Evolutionary conservation across 2,113 vertebrate species (phyloP), one percentile per base, ranked within the genome.

Genomic region (Artemisiospiza belli): DNA sequence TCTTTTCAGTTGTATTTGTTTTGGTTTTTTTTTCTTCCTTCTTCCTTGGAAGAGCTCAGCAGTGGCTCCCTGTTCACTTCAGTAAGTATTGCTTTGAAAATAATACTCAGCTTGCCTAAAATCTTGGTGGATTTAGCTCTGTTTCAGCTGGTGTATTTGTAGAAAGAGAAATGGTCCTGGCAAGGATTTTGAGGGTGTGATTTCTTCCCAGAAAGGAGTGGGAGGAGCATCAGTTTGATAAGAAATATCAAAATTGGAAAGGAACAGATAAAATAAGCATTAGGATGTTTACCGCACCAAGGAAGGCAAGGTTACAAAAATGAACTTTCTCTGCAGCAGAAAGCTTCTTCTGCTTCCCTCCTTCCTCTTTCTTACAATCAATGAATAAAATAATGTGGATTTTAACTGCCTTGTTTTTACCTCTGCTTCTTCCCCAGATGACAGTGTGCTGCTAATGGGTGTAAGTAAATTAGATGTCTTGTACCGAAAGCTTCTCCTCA

Each of bases 401-500:
- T 78, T 81, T 94, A 84, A 78, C 43, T 74, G 24, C 25, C 22
- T 90, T 74, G 19, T 8, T 87, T 83, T 61, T 17, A 30, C 49
- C 44, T 92, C 61, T 94, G 93, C 43, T 92, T 77, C 89, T 83
- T 98, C 44, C 59, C 68, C 58, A 98, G 98, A 98, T 98, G 97
- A 88, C 90, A 91, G 75, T 92, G 95, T 95, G 95, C 98, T 96
- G 92, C 98, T 98, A 93, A 99, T 99, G 99, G 99, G 99, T 98
- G 97, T 99, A 91, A 99, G 99, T 96, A 98, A 99, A 93, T 96
- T 99, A 92, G 99, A 99, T 98, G 96, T 99, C 90, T 97, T 99
- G 27, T 99, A 99, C 96, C 98, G 99, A 97, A 98, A 98, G 89
- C 98, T 99, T 81, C 99, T 99, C 92, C 99, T 99, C 93, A 99